Conservation (phyloP, 2,113 vertebrate genomes). For the Strigops habroptila region DNA sequence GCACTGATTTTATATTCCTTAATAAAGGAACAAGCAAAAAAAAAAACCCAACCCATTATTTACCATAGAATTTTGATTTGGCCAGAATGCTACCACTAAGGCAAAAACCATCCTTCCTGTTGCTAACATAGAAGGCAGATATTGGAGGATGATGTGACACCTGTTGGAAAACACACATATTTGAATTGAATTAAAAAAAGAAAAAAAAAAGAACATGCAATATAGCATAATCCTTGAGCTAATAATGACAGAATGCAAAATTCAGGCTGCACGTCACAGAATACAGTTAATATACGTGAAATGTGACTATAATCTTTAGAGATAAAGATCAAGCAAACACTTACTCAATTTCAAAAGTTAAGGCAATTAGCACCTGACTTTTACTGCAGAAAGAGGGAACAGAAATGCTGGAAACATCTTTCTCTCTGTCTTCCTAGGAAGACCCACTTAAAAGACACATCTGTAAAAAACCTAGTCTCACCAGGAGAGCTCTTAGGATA, state of each 20-base stretch:
- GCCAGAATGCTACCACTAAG: slow-evolving; percentile 97
- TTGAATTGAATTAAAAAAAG: background rate
- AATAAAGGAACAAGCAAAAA: background rate
- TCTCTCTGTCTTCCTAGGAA: background rate
- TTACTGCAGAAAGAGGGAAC: background rate
- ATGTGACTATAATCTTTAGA: background rate
- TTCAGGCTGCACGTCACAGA: background rate
- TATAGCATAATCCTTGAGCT: background rate
- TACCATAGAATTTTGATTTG: slow-evolving; percentile 99
- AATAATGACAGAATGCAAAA: background rate
- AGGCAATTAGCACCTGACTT: background rate
- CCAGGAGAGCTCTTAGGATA: background rate
- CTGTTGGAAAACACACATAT: slow-evolving; percentile 57
- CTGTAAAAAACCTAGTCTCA: background rate
- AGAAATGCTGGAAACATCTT: background rate
- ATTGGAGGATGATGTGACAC: slow-evolving; percentile 98
- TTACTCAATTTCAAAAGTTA: background rate
- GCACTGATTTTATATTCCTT: background rate
- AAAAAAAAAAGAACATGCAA: background rate
- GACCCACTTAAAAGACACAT: background rate
- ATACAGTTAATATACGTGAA: background rate
- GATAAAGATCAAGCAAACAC: background rate
- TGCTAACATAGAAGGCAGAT: slow-evolving; percentile 97
- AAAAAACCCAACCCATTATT: background rate
- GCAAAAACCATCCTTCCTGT: slow-evolving; percentile 98